A percentile compares a stretch with the other conserved stretches of the same genome.
Evolutionary conservation across 2,113 vertebrate genomes (phyloP).

Genomic region (Scolopax mira): DNA sequence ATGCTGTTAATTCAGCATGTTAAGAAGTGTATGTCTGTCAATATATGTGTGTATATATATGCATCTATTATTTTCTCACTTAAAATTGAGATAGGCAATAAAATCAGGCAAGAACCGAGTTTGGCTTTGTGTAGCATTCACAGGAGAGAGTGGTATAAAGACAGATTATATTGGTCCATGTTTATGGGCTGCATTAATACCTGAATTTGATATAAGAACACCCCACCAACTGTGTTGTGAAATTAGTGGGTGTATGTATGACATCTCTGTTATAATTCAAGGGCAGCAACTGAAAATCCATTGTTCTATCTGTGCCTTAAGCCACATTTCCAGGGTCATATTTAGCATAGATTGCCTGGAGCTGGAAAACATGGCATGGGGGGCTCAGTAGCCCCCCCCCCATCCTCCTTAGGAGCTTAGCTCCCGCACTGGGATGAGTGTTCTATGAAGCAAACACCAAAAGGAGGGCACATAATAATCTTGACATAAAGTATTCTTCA

Average conservation of each 20-base stretch:
- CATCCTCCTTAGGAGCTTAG: background rate
- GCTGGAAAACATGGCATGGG: background rate
- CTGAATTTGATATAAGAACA: background rate
- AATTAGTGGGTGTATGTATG: background rate
- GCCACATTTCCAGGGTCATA: background rate
- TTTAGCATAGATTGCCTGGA: background rate
- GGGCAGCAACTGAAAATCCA: background rate
- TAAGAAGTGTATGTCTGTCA: background rate
- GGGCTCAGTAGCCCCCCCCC: background rate
- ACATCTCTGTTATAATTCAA: background rate
- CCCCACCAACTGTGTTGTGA: background rate
- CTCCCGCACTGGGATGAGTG: background rate
- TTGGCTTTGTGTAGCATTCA: background rate
- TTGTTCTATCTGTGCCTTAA: background rate
- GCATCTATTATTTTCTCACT: background rate
- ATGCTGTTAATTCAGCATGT: background rate
- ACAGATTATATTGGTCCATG: background rate
- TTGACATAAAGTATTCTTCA: background rate
- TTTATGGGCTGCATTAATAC: background rate
- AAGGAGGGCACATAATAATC: background rate
- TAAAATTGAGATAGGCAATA: background rate
- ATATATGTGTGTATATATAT: background rate
- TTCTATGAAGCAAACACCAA: background rate
- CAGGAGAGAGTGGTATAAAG: background rate
- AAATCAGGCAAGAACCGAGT: background rate